Conservation (phyloP, 1,140 invertebrate species). For the Drosophila paulistorum region DNA sequence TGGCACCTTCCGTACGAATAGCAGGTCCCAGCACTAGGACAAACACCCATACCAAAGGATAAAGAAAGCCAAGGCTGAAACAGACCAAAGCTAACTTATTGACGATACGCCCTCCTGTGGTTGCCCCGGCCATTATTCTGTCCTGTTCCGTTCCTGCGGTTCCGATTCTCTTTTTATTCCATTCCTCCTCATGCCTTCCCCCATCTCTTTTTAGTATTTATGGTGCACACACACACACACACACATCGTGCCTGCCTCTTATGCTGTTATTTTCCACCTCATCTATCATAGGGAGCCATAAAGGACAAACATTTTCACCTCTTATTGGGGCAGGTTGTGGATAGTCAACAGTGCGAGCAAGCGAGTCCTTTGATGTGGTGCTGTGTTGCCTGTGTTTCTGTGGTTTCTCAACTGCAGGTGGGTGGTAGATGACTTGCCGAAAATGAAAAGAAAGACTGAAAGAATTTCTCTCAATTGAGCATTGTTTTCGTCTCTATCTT, state of each 20-base stretch:
- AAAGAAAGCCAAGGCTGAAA: not conserved
- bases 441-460: not conserved
- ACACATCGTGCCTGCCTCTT: not conserved
- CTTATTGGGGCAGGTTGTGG: slow-evolving; percentile 19
- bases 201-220: slow-evolving; percentile 3
- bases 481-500: slow-evolving; percentile 1
- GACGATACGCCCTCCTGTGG: not conserved
- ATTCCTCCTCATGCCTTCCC: not conserved
- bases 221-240: not conserved
- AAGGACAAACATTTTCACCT: slow-evolving; percentile 58
- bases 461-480: slow-evolving; percentile 1
- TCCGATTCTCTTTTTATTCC: not conserved
- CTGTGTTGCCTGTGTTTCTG: slow-evolving; percentile 14
- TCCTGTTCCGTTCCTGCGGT: not conserved
- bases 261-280: slow-evolving; percentile 14
- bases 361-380: slow-evolving; percentile 63
- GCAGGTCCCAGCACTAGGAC: not conserved
- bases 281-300: slow-evolving; percentile 47
- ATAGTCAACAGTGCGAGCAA: not conserved
- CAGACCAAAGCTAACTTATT: slow-evolving; percentile 1
- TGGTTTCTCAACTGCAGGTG: not conserved
- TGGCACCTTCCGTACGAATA: not conserved
- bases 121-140: not conserved
- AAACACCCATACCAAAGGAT: not conserved
- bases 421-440: not conserved